phyloP scores from a whole-genome alignment of 2,797 vertebrate genomes.

The Sebastes diaconus region DNA sequence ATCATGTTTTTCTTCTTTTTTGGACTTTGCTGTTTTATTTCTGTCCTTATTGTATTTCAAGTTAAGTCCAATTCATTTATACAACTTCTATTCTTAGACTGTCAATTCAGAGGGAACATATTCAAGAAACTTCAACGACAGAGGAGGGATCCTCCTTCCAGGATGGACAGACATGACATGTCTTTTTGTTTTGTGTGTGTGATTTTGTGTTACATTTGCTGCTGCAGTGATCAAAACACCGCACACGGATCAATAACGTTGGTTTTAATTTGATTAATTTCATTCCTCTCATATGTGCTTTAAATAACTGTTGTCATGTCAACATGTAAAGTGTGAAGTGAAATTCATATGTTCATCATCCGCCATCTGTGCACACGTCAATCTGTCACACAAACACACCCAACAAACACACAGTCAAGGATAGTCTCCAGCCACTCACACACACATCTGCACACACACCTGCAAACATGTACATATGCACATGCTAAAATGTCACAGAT shows the following conservation, averaged over 20 bases:
- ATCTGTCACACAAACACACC: conserved; percentile 52
- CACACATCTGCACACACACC: conserved; percentile 53
- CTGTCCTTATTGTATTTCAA: not conserved
- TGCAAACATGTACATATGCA: conserved; percentile 41
- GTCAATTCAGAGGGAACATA: not conserved
- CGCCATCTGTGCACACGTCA: conserved; percentile 66
- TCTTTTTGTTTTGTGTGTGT: not conserved
- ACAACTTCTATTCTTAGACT: not conserved
- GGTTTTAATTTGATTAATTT: not conserved
- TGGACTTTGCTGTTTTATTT: not conserved
- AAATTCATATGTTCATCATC: conserved; percentile 63
- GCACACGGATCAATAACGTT: conserved; percentile 14
- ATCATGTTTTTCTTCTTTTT: not conserved
- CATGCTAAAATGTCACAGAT: conserved; percentile 49
- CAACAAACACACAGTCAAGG: conserved; percentile 17
- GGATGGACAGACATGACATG: not conserved
- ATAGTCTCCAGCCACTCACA: not conserved
- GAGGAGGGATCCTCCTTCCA: not conserved
- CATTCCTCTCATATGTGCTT: conserved; percentile 13
- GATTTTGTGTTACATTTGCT: not conserved
- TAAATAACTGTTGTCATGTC: conserved; percentile 49
- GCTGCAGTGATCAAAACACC: not conserved
- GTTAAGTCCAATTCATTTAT: not conserved
- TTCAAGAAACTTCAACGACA: not conserved
- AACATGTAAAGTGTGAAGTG: conserved; percentile 55